Base-by-base conservation (phyloP, 2,797 vertebrate species). In the Calcarius lapponicus region DNA sequence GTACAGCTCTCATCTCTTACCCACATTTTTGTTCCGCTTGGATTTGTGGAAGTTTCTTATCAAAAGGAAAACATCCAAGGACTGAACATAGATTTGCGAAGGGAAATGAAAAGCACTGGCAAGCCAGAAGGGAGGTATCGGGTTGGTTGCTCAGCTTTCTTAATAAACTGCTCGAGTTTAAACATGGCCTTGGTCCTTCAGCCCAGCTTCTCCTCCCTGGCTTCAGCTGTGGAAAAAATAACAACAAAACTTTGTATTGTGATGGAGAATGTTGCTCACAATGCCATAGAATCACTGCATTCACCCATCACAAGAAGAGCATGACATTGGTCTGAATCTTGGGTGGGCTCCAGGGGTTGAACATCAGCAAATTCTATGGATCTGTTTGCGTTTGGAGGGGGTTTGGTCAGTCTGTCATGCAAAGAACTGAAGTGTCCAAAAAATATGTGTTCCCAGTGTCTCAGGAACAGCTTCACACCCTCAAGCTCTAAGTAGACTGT, bases 191-290 rank as follows among this genome's bases (percentile, higher is more conserved):
- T 72, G 32, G 53, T 86, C 48, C 67, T 91, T 80, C 58, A 80
- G 34, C 54, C 29, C 82, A 73, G 56, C 13, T 91, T 88, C 38
- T 86, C 36, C 66, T 89, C 75, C 58, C 65, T 96, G 87, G 66
- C 73, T 88, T 72, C 62, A 91, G 17, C 34, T 83, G 47, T 36
- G 58, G 79, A 75, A 93, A 94, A 85, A 96, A 78, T 31, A 80
- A 29, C 81, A 91, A 56, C 69, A 65, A 64, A 74, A 73, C 25
- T 81, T 69, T 14, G 43, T 50, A 62, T 80, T 92, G 80, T 84
- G 61, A 45, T 53, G 70, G 69, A 75, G 93, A 92, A 61, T 31
- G 17, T 53, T 75, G 69, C 70, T 88, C 80, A 54, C 57, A 78
- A 17, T 79, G 87, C 54, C 69, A 66, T 7, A 36, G 72, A 79